Base-by-base conservation (phyloP, 2,113 vertebrate genomes). In the Acinonyx jubatus region DNA sequence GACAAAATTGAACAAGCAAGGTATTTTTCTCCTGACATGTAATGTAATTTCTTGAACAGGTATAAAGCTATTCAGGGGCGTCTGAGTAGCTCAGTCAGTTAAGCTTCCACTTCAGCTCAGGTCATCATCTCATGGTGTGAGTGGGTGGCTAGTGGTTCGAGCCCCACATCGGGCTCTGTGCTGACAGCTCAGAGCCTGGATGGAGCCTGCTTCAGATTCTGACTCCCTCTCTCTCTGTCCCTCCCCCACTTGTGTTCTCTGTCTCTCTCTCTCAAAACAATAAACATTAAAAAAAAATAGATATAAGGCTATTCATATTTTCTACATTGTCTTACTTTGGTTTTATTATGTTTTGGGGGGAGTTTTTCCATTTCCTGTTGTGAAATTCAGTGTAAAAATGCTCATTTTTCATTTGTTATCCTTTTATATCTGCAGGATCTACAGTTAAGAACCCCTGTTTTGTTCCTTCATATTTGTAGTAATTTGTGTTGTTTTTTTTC, bases 1-100 rank as follows among this genome's bases (percentile, higher is more conserved):
- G 66, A 99, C 99, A 98, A 99, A 99, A 98, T 98, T 99, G 95
- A 99, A 98, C 96, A 99, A 99, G 98, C 98, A 99, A 71, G 99
- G 99, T 97, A 9, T 88, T 88, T 73, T 94, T 95, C 83, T 96
- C 12, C 27, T 63, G 29, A 89, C 63, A 88, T 1, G 61, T 55
- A 76, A 89, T 33, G 33, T 66, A 85, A 66, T 33, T 88, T 88
- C 21, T 57, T 88, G 57, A 41, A 41, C 57, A 88, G 50, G 31
- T 29, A 14, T 57, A 45, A 45, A 10, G 7, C 21, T 69, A 5
- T 86, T 89, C 71, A 45, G 55, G 18, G 55, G 55, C 5, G 0
- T 5, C 50, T 50, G 55, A 18, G 55, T 55, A 18, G 55, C 18
- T 19, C 55, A 55, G 55, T 55, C 18, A 5, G 55, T 19, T 5